Base-by-base conservation (phyloP, 2,888 invertebrate species). In the Sinopyrophorus schimmeli region DNA sequence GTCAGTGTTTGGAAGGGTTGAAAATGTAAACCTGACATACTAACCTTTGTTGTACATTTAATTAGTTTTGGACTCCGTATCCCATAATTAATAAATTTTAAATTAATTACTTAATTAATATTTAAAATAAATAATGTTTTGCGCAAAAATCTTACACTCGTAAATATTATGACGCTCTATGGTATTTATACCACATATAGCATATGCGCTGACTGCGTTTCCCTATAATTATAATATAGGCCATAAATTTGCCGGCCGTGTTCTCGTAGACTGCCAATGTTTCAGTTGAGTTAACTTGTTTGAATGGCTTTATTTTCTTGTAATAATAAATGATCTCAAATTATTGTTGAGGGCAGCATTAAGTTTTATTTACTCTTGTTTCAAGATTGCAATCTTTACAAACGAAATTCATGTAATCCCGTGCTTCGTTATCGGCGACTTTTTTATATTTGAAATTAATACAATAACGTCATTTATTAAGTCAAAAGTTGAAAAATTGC, bases 271-370 rank as follows among this genome's bases (percentile, higher is more conserved):
- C 66, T 64, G 64, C 64, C 65, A 65, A 65, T 66, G 62, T 62
- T 58, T 54, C 64, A 60, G 60, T 54, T 60, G 57, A 60, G 55
- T 59, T 64, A 60, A 63, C 64, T 55, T 61, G 58, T 61, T 59
- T 62, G 61, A 67, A 70, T 68, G 69, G 69, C 71, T 71, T 70
- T 63, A 71, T 71, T 70, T 68, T 66, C 68, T 64, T 63, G 61
- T 63, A 56, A 65, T 43, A 49, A 46, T 64, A 63, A 63, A 63
- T 63, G 64, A 62, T 64, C 62, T 59, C 65, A 61, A 69, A 65
- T 68, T 66, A 67, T 66, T 61, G 60, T 57, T 48, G 57, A 59
- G 63, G 63, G 65, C 65, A 62, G 62, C 62, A 62, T 61, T 66
- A 65, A 30, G 16, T 28, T 41, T 47, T 34, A 30, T 35, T 47